Evolutionary conservation across 2,888 invertebrate species (phyloP).

Genomic region (Folsomia manolachei): DNA sequence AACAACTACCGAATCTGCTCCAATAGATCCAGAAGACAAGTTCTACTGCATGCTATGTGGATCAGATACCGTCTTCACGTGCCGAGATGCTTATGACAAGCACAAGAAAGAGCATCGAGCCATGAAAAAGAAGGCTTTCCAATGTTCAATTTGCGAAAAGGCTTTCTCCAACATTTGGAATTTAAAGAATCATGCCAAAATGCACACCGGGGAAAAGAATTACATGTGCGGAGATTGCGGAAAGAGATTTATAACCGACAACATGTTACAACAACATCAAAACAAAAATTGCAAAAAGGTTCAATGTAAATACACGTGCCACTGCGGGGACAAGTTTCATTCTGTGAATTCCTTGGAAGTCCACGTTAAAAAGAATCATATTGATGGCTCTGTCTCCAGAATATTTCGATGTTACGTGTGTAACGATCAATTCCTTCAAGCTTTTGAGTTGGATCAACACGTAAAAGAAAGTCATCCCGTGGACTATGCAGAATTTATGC

Average conservation of each 20-base stretch:
- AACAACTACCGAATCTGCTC: neutral
- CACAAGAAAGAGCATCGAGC: neutral
- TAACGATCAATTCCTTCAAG: neutral
- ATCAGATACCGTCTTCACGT: constrained; percentile 1
- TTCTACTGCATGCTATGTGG: neutral
- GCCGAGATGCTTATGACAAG: neutral
- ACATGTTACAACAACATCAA: neutral
- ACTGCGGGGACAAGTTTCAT: constrained; percentile 18
- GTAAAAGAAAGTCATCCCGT: neutral
- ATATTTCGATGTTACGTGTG: constrained; percentile 13
- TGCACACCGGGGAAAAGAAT: neutral
- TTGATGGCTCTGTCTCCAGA: neutral
- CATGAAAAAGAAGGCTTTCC: constrained; percentile 1
- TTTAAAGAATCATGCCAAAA: neutral
- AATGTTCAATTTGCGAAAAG: constrained; percentile 15
- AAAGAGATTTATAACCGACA: neutral
- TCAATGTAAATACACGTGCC: constrained; percentile 18
- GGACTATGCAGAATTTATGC: constrained; percentile 9
- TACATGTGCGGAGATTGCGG: constrained; percentile 13
- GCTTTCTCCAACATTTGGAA: constrained; percentile 10
- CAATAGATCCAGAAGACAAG: neutral
- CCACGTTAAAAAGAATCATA: neutral
- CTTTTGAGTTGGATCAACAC: constrained; percentile 4
- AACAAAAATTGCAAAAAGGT: neutral
- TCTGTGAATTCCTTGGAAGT: neutral